Percentiles rank a stretch among this genome's conserved stretches.
phyloP scores from a whole-genome alignment of 1,140 invertebrate species.

The Drosophila funebris region DNA sequence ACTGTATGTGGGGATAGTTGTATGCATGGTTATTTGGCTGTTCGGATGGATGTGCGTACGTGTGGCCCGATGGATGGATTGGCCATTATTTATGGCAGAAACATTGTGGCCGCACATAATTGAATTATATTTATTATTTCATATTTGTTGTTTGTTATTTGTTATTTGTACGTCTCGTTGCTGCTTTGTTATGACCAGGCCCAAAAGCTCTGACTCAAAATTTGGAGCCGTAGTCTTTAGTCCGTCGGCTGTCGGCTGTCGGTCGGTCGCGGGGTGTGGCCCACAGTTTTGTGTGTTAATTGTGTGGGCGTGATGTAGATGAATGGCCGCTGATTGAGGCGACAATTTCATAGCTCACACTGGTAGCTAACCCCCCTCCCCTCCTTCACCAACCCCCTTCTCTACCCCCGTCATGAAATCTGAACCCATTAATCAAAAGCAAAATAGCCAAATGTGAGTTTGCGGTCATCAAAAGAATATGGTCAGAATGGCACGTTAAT shows the following conservation, averaged over 20 bases:
- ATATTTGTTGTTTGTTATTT: constrained; percentile 26
- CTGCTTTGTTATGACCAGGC: constrained; percentile 25
- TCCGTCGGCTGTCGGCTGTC: background rate
- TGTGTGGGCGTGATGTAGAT: constrained; percentile 77
- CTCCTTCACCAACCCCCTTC: no score
- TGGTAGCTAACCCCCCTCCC: constrained; percentile 1
- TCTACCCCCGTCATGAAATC: background rate
- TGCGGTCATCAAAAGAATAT: constrained; percentile 12
- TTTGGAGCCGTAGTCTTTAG: background rate
- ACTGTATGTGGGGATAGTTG: background rate
- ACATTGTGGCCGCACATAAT: constrained; percentile 73
- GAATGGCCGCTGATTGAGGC: constrained; percentile 63
- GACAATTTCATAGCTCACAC: constrained; percentile 38
- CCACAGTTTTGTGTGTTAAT: constrained; percentile 62
- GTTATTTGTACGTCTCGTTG: constrained; percentile 7
- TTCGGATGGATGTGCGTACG: background rate
- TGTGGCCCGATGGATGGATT: constrained; percentile 25
- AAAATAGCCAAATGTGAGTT: constrained; percentile 16
- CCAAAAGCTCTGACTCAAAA: background rate
- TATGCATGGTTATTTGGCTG: background rate
- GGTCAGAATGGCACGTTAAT: constrained; percentile 17
- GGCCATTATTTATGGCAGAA: constrained; percentile 72
- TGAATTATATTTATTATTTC: constrained; percentile 74
- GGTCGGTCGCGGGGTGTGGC: constrained; percentile 42
- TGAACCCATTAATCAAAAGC: constrained; percentile 48